These are phyloP conservation scores for Eilema caniola DNA, from an alignment of 2,888 invertebrate genomes.

Conservation along the genomic window DNA sequence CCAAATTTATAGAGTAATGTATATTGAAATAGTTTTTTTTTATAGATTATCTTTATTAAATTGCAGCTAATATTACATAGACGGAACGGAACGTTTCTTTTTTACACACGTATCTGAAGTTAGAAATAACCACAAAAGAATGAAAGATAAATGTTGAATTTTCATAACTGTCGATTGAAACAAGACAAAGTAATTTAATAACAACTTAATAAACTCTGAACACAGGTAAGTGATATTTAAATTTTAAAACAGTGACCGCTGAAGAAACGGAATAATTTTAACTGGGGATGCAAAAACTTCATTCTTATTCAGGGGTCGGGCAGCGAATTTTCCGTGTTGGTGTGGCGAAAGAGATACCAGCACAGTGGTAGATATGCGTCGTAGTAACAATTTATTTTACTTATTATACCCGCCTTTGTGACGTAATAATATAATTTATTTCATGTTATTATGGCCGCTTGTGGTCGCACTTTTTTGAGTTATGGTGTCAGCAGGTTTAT, in stretches of 20 bases:
- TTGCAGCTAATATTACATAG: no score
- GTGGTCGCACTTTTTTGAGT: conserved; percentile 19
- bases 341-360: conserved; percentile 24
- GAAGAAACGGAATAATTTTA: conserved; percentile 62
- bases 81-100: no score
- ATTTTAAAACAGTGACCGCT: conserved; percentile 49
- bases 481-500: conserved; percentile 19
- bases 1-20: no score
- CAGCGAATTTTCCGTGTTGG: conserved; percentile 63
- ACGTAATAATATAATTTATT: conserved; percentile 28
- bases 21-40: no score
- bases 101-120: no score
- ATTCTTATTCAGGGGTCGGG: conserved; percentile 71
- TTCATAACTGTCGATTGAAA: conserved; percentile 32
- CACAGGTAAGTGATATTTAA: conserved; percentile 52
- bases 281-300: conserved; percentile 70
- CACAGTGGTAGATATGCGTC: conserved; percentile 28
- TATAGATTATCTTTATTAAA: neutral
- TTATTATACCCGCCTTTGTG: conserved; percentile 25
- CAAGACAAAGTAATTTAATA: conserved; percentile 52
- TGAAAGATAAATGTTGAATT: conserved; percentile 28
- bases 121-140: neutral
- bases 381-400: conserved; percentile 26
- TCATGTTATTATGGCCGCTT: conserved; percentile 21
- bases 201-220: conserved; percentile 51